Evolutionary conservation across 2,888 invertebrate species (phyloP), one percentile per base, ranked within the genome.

Genomic region (Drymonia ruficornis): DNA sequence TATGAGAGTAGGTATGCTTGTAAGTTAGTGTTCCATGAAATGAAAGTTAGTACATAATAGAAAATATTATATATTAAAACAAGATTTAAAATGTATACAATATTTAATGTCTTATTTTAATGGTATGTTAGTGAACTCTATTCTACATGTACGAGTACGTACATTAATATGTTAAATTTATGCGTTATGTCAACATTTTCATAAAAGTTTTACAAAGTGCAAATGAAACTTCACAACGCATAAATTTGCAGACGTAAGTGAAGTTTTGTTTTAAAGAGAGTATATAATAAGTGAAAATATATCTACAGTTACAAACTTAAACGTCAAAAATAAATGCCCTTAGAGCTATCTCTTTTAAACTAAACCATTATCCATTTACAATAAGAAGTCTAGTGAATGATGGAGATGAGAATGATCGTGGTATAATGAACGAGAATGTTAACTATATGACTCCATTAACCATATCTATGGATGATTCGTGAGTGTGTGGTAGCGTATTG

Each of bases 361-460:
- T 73, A 76, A 77, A 76, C 74, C 71, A 61, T 64, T 69, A 15
- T 71, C 68, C 71, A 63, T 70, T 72, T 79, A 81, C 76, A 82
- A 82, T 56, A 78, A n/a, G n/a, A n/a, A n/a, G 74, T 72, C 65
- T 65, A 71, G 79, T 80, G 77, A 77, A 23, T 45, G n/a, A n/a
- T 80, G 81, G 76, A 79, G 70, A 81, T 83, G 77, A 71, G 72
- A 64, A 73, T 81, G 75, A 72, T 62, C 62, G 64, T 61, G 34
- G 31, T 47, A 59, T 63, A 72, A 75, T 72, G 75, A n/a, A 15
- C n/a, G 70, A 73, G 68, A 72, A 70, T 80, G 78, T 63, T 70
- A 73, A 83, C 86, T 90, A 87, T 79, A 86, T 88, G 83, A 86
- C 80, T 87, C 88, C 89, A 87, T 89, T 91, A 91, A 91, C 91